These are phyloP conservation scores for Nasonia oneida DNA, from an alignment of 2,888 invertebrate genomes.

Conservation along the genomic window DNA sequence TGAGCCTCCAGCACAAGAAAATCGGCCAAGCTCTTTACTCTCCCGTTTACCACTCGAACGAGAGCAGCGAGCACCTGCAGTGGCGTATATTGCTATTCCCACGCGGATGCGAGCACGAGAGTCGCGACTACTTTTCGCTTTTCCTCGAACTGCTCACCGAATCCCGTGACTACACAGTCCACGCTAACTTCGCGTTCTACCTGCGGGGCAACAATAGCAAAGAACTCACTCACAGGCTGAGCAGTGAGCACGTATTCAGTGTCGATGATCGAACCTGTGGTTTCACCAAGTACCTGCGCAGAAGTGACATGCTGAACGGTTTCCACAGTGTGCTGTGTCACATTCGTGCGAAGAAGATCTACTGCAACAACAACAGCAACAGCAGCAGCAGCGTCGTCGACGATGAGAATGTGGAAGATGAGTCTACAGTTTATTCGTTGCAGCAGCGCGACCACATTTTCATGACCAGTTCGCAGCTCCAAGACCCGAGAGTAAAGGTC, in stretches of 20 bases:
- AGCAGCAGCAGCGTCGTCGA: neutral
- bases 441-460: neutral
- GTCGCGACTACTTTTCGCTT: conserved; percentile 7
- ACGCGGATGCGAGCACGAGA: neutral
- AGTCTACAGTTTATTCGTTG: neutral
- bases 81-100: conserved; percentile 3
- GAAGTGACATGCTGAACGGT: neutral
- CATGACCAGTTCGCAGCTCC: too few relatives aligned
- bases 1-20: neutral
- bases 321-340: conserved; percentile 15
- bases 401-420: neutral
- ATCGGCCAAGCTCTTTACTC: neutral
- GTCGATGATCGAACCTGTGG: neutral
- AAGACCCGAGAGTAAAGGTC: neutral
- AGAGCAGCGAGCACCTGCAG: neutral
- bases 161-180: neutral
- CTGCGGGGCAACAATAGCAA: neutral
- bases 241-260: neutral
- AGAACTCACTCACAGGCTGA: neutral
- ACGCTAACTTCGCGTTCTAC: conserved; percentile 5
- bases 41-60: neutral
- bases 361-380: neutral
- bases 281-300: neutral
- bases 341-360: neutral
- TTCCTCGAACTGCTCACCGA: conserved; percentile 1